A percentile compares a stretch with the other conserved stretches of the same genome.
Evolutionary conservation across 2,797 vertebrate species (phyloP).

Genomic region (Aerospiza tachiro): DNA sequence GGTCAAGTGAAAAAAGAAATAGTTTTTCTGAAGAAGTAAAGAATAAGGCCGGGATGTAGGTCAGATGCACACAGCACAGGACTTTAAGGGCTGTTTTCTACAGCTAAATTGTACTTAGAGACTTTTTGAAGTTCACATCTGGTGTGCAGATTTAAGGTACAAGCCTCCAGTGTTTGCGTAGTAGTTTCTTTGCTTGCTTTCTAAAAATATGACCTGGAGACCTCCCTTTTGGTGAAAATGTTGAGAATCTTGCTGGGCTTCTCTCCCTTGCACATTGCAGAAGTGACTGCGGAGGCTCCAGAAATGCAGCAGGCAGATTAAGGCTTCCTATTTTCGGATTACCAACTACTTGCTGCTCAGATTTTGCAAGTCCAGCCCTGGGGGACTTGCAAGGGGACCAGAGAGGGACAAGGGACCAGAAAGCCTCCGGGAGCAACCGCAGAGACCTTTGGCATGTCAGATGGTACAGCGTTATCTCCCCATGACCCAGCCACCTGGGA

Average conservation of each 20-base stretch:
- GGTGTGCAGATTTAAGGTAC: slow-evolving; percentile 45
- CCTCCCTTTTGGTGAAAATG: background rate
- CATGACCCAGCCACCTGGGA: accelerated
- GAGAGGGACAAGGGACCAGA: background rate
- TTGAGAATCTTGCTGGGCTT: background rate
- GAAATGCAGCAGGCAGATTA: background rate
- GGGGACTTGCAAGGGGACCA: background rate
- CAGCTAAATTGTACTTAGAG: background rate
- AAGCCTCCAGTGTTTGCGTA: background rate
- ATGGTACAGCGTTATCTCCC: background rate
- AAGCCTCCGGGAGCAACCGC: background rate
- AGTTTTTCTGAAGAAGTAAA: background rate
- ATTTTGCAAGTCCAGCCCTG: background rate
- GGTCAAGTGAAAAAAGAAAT: slow-evolving; percentile 22
- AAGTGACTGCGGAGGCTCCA: background rate
- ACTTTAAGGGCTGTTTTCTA: background rate
- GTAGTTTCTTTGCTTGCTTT: background rate
- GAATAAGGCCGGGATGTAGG: background rate
- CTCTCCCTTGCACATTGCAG: background rate
- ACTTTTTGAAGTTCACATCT: slow-evolving; percentile 47
- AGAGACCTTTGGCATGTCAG: accelerated
- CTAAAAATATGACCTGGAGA: slow-evolving; percentile 6
- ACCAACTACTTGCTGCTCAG: background rate
- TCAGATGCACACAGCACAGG: background rate
- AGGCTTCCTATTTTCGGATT: background rate